A percentile compares a stretch with the other conserved stretches of the same genome.
These are phyloP conservation scores for Amorpha juglandis DNA, from an alignment of 2,888 invertebrate species.

Conservation along the genomic window DNA sequence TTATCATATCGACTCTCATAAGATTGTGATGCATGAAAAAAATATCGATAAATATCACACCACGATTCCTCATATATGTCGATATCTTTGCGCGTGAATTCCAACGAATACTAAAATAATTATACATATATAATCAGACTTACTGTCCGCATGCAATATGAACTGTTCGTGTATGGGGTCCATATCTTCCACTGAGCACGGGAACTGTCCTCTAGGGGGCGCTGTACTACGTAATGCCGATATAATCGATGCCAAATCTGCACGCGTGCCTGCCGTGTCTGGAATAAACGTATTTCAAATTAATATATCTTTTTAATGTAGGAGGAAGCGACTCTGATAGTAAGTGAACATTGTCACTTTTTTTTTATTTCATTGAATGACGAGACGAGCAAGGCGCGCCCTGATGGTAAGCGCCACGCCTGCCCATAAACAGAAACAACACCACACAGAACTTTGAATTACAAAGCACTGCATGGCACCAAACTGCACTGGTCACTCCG, in stretches of 20 bases:
- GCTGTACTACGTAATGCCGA: constrained; percentile 86
- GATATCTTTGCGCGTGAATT: no score
- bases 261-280: constrained; percentile 85
- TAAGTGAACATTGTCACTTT: no score
- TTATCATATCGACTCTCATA: no score
- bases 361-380: no score
- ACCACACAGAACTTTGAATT: no score
- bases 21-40: not conserved
- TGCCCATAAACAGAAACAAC: no score
- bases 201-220: constrained; percentile 85
- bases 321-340: no score
- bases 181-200: constrained; percentile 87
- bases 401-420: no score
- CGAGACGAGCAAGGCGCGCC: no score
- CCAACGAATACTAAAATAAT: not conserved
- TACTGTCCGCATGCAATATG: constrained; percentile 87
- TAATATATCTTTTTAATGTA: not conserved
- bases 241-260: constrained; percentile 91
- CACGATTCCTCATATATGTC: no score
- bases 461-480: no score
- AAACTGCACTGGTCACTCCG: no score
- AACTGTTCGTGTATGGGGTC: constrained; percentile 93
- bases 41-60: not conserved
- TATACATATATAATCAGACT: constrained; percentile 42
- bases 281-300: constrained; percentile 34